Evolutionary conservation across 2,113 vertebrate genomes (phyloP), one percentile per base, ranked within the genome.

Genomic region (Macroglossus sobrinus): DNA sequence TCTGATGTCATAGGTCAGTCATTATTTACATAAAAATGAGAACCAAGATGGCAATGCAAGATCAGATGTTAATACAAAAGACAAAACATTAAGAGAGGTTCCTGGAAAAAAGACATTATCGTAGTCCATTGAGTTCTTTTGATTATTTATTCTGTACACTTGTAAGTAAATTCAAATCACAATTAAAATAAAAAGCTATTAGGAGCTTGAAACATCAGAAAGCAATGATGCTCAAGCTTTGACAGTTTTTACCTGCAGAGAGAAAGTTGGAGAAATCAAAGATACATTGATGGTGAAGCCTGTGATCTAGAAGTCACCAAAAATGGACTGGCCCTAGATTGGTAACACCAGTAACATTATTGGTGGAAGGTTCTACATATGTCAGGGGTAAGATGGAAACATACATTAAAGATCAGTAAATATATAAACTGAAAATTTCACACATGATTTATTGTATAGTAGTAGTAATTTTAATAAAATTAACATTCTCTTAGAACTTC

Each of bases 1-100:
- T 45, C 78, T 3, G 2, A 86, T 89, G 84, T 75, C 95, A 92
- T 72, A 98, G 95, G 93, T 97, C 96, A 95, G 71, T 30, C 57
- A 9, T 94, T 95, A 88, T 89, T 92, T 96, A 94, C 79, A 71
- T 95, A 50, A 97, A 95, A 96, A 93, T 84, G 59, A 79, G 53
- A 89, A 82, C 14, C 7, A 3, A 93, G 72, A 82, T 92, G 87
- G 91, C 59, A 90, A 68, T 47, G 59, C 93, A 84, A 43, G 93
- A 92, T 97, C 66, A 76, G 26, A 96, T 80, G 64, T 86, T 96
- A 95, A 93, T 71, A 87, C 8, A 28, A 82, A 71, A 85, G 88
- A 71, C 47, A 98, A 93, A 92, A 79, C 33, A 28, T 92, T 95
- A 98, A 4, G 53, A 93, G 79, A 82, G 28, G 26, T 26, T 72